These are phyloP conservation scores for Ciona savignyi DNA, from an alignment of 23 tunicate genomes.

Conservation along the genomic window DNA sequence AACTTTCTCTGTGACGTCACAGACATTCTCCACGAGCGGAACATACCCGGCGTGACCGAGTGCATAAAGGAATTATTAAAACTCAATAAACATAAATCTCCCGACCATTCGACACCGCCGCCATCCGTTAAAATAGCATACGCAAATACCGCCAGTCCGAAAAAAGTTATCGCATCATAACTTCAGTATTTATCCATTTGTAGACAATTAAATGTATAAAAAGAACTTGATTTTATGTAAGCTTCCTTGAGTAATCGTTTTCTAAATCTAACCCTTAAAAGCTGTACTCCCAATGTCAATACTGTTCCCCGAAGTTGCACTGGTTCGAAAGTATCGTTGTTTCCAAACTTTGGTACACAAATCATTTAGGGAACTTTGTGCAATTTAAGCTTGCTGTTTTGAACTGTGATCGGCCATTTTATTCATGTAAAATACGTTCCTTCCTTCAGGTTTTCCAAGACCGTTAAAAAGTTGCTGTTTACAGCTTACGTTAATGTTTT, in stretches of 20 bases:
- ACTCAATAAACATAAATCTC: not conserved
- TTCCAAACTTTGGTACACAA: not conserved
- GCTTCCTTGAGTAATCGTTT: not conserved
- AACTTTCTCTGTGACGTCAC: constrained; percentile 33
- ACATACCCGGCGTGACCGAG: not conserved
- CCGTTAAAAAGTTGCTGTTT: no score
- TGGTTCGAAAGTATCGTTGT: not conserved
- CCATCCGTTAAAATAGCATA: not conserved
- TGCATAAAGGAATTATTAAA: not conserved
- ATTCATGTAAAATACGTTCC: no score
- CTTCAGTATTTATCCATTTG: no score
- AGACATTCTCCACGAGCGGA: constrained; percentile 63
- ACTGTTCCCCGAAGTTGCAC: not conserved
- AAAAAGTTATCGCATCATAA: not conserved
- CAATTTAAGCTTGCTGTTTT: no score
- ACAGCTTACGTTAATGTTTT: no score
- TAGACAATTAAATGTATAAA: no score
- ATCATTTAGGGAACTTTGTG: no score
- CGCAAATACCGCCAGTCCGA: not conserved
- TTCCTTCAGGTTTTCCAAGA: no score
- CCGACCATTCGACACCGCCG: not conserved
- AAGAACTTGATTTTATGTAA: not conserved
- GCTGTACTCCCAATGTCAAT: no score
- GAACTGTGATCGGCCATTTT: no score
- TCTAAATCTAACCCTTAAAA: not conserved